phyloP scores from a whole-genome alignment of 92 coral and sea anemone species.

The Siderastrea siderea region DNA sequence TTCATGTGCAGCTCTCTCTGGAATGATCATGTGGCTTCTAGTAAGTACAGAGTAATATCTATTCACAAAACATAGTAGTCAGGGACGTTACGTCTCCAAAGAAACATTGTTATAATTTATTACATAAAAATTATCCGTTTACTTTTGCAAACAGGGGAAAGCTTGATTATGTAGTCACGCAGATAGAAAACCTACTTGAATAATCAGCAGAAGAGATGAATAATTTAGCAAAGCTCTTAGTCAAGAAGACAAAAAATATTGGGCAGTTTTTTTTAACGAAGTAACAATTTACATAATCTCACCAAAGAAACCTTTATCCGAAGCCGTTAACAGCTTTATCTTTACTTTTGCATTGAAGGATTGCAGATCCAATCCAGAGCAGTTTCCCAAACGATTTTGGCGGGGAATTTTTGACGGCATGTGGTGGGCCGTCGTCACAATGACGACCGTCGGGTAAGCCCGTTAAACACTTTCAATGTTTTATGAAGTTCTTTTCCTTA shows the following conservation, averaged over 20 bases:
- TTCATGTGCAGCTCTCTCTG: conserved; percentile 65
- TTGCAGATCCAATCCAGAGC: conserved; percentile 50
- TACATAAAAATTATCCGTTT: too few species aligned
- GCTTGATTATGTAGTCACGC: too few species aligned
- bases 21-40: conserved; percentile 72
- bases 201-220: not conserved
- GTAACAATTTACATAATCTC: not conserved
- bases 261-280: not conserved
- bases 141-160: too few species aligned
- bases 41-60: conserved; percentile 49
- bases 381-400: conserved; percentile 63
- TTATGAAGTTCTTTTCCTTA: too few species aligned
- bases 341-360: conserved; percentile 35
- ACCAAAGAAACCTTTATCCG: not conserved
- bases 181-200: too few species aligned
- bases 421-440: conserved; percentile 82
- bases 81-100: too few species aligned
- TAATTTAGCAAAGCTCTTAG: not conserved
- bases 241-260: not conserved
- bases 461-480: too few species aligned
- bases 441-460: conserved; percentile 78
- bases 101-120: too few species aligned
- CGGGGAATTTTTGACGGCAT: conserved; percentile 71
- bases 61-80: not conserved
- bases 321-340: not conserved